phyloP scores from a whole-genome alignment of 2,113 vertebrate species.

The Saccopteryx bilineata region DNA sequence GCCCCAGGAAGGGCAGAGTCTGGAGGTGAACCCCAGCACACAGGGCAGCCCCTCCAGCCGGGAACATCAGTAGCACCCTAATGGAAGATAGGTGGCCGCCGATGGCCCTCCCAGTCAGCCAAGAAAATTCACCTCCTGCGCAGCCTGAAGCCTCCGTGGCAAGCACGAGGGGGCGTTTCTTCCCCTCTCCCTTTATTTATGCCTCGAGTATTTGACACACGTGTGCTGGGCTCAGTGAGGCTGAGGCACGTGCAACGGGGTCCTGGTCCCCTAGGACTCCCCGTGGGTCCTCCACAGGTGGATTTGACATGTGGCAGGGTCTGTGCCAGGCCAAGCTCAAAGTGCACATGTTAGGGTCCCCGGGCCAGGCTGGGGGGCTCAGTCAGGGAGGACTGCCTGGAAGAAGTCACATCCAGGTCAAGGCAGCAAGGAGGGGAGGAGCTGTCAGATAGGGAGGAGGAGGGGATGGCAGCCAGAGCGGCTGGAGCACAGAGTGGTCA shows the following conservation, averaged over 20 bases:
- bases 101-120: neutral
- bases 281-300: neutral
- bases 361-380: neutral
- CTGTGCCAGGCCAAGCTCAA: neutral
- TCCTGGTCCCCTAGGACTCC: neutral
- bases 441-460: neutral
- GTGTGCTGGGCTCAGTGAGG: neutral
- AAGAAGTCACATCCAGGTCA: neutral
- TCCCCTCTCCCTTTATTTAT: neutral
- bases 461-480: accelerated
- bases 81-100: neutral
- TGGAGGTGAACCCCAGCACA: neutral
- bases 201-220: neutral
- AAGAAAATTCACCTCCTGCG: neutral
- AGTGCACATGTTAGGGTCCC: neutral
- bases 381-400: neutral
- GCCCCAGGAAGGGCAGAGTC: neutral
- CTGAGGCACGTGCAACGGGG: accelerated
- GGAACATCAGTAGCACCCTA: accelerated
- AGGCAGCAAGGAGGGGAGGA: neutral
- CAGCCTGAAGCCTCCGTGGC: neutral
- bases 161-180: too few relatives aligned
- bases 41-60: neutral
- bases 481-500: neutral
- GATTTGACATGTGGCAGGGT: neutral